These are phyloP conservation scores for Apoderus coryli DNA, from an alignment of 2,888 invertebrate genomes.

Conservation along the genomic window DNA sequence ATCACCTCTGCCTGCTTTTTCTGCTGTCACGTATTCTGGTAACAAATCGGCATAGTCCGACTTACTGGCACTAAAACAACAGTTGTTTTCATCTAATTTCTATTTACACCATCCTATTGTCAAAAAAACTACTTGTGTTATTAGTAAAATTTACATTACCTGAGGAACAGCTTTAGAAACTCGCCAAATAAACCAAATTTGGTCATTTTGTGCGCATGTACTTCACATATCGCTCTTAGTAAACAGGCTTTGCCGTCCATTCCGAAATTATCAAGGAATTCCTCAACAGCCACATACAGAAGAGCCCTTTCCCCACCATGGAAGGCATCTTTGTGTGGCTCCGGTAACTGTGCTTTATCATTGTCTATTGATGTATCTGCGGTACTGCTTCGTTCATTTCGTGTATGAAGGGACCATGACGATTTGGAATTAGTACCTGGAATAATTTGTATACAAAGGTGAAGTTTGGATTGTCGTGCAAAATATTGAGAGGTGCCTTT, in stretches of 20 bases:
- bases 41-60: conserved; percentile 63
- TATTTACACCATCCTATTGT: too few relatives aligned
- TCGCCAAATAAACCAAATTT: conserved; percentile 74
- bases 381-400: too few relatives aligned
- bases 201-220: conserved; percentile 62
- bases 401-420: too few relatives aligned
- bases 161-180: conserved; percentile 66
- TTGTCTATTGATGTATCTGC: too few relatives aligned
- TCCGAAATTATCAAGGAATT: conserved; percentile 66
- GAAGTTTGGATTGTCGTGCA: too few relatives aligned
- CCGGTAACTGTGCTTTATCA: too few relatives aligned
- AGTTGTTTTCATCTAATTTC: too few relatives aligned
- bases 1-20: conserved; percentile 55
- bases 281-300: conserved; percentile 63
- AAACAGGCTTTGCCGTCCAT: conserved; percentile 71
- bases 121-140: too few relatives aligned
- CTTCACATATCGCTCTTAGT: conserved; percentile 71
- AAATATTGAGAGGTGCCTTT: too few relatives aligned
- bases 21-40: conserved; percentile 66
- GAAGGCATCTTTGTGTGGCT: conserved; percentile 37
- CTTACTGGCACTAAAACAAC: conserved; percentile 63
- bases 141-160: too few relatives aligned
- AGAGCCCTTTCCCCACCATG: conserved; percentile 76
- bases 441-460: too few relatives aligned
- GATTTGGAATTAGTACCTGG: too few relatives aligned